phyloP scores from a whole-genome alignment of 2,888 invertebrate genomes.

The Epistrophe eligans region DNA sequence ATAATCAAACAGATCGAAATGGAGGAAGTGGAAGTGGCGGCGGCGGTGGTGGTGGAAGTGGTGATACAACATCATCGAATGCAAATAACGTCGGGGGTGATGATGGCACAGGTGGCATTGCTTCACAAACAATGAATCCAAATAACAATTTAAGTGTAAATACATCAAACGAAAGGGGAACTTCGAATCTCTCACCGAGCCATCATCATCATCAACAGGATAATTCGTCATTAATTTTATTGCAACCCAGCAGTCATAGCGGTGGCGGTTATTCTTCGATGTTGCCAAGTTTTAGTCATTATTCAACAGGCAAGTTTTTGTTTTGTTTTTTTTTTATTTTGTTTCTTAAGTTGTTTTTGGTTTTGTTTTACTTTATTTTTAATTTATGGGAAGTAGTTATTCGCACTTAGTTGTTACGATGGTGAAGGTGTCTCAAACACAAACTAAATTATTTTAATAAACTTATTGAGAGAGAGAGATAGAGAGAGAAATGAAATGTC shows the following conservation, averaged over 20 bases:
- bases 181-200: slow-evolving; percentile 77
- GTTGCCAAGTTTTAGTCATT: slow-evolving; percentile 89
- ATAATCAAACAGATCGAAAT: slow-evolving; percentile 64
- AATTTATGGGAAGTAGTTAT: slow-evolving; percentile 12
- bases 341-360: slow-evolving; percentile 27
- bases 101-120: slow-evolving; percentile 47
- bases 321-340: slow-evolving; percentile 42
- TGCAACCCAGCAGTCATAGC: slow-evolving; percentile 85
- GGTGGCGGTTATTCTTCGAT: slow-evolving; percentile 85
- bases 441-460: not conserved
- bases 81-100: slow-evolving; percentile 28
- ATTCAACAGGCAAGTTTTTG: slow-evolving; percentile 87
- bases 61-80: slow-evolving; percentile 36
- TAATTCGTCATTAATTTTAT: slow-evolving; percentile 83
- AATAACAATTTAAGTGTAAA: slow-evolving; percentile 72
- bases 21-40: slow-evolving; percentile 48
- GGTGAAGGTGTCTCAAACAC: slow-evolving; percentile 63
- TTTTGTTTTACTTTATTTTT: slow-evolving; percentile 2
- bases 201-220: slow-evolving; percentile 77
- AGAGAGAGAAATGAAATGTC: not conserved
- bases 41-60: slow-evolving; percentile 40
- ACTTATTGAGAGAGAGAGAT: not conserved
- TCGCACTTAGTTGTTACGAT: not conserved
- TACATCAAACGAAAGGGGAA: slow-evolving; percentile 63
- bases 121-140: slow-evolving; percentile 77